These are phyloP conservation scores for Platichthys stellatus DNA, from an alignment of 2,113 vertebrate genomes.

Conservation along the genomic window DNA sequence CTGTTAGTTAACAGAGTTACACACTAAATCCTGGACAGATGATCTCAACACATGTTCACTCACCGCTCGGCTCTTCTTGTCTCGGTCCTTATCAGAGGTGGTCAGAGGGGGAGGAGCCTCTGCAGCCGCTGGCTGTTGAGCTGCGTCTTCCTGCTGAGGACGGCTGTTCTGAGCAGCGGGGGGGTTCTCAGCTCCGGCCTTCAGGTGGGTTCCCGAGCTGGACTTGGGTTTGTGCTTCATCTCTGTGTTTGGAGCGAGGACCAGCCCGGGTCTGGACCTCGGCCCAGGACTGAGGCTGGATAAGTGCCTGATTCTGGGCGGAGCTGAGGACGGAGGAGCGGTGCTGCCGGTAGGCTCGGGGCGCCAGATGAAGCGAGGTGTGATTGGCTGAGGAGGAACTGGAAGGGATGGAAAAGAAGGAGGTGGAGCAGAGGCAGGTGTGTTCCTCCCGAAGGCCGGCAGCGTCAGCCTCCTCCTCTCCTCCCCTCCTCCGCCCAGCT, in stretches of 20 bases:
- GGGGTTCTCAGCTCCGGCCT: neutral
- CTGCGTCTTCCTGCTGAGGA: neutral
- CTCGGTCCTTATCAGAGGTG: neutral
- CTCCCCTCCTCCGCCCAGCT: slow-evolving; percentile 6
- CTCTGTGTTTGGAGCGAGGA: neutral
- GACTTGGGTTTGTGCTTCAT: neutral
- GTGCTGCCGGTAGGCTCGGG: neutral
- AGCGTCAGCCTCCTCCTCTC: slow-evolving; percentile 10
- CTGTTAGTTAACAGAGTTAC: too few relatives aligned
- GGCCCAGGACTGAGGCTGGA: slow-evolving; percentile 12
- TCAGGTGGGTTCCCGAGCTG: neutral
- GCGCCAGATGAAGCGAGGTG: slow-evolving; percentile 20
- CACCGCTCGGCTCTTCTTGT: slow-evolving; percentile 33
- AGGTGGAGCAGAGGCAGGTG: neutral
- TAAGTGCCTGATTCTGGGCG: neutral
- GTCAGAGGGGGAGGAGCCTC: neutral
- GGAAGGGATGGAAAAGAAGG: neutral
- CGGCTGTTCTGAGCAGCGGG: too few relatives aligned
- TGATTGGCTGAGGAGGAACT: neutral
- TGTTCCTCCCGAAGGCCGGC: neutral
- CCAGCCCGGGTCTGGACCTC: neutral
- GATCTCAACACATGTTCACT: neutral
- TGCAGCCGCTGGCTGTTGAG: neutral
- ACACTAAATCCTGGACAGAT: too few relatives aligned
- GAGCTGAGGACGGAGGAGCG: neutral